Evolutionary conservation across 92 coral and sea anemone species (phyloP).

Genomic region (Parazoanthus darwini): DNA sequence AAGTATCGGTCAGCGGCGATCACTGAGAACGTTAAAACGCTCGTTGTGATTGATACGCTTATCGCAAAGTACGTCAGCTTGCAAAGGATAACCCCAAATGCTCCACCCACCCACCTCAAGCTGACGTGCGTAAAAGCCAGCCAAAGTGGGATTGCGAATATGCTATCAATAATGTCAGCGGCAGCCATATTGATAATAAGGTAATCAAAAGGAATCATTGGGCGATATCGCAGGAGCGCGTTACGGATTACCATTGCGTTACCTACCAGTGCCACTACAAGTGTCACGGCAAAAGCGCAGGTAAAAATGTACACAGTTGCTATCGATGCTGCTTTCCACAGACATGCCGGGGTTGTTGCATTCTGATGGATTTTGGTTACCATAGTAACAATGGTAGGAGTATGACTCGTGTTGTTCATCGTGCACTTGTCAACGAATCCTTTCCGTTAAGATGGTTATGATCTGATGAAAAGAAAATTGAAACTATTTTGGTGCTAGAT

Average conservation of each 20-base stretch:
- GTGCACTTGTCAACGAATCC: not conserved
- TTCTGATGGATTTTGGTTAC: not conserved
- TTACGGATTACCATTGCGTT: constrained; percentile 30
- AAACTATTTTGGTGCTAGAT: not conserved
- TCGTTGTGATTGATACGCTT: not conserved
- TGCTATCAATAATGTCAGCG: constrained; percentile 36
- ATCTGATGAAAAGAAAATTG: not conserved
- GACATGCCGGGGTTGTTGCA: not conserved
- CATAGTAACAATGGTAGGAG: not conserved
- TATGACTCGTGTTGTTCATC: not conserved
- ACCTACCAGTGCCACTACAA: constrained; percentile 21
- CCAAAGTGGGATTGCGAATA: constrained; percentile 31
- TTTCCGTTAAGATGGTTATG: not conserved
- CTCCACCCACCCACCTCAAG: constrained; percentile 16
- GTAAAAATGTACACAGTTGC: not conserved
- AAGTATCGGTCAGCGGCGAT: constrained; percentile 33
- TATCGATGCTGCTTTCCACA: not conserved
- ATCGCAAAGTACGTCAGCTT: constrained; percentile 30
- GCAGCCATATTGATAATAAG: constrained; percentile 36
- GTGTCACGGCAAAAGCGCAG: not conserved
- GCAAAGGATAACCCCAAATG: constrained; percentile 21
- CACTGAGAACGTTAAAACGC: constrained; percentile 23
- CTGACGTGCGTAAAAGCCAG: not conserved
- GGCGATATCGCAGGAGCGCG: constrained; percentile 7
- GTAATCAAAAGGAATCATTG: constrained; percentile 29